These are phyloP conservation scores for Drosophila hamatofila DNA, from an alignment of 2,888 invertebrate genomes.

Conservation along the genomic window DNA sequence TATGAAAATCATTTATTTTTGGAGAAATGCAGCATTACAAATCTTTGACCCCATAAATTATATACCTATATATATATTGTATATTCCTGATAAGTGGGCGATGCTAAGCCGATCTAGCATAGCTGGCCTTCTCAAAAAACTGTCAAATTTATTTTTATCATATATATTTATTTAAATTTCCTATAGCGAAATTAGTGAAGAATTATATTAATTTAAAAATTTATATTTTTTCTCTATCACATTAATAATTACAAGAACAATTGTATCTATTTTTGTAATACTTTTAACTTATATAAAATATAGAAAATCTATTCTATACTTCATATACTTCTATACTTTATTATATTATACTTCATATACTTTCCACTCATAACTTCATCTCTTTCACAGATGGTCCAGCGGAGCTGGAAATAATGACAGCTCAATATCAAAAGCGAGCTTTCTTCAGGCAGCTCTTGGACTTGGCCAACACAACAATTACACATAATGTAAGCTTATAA, in stretches of 20 bases:
- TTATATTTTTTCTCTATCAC: too few relatives aligned
- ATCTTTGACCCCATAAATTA: neutral
- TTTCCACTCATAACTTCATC: neutral
- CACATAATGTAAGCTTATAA: neutral
- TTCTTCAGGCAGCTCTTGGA: slow-evolving; percentile 78
- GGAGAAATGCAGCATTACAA: neutral
- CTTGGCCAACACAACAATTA: slow-evolving; percentile 4
- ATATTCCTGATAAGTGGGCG: neutral
- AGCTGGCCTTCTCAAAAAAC: too few relatives aligned
- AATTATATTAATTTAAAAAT: too few relatives aligned
- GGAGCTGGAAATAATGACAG: slow-evolving; percentile 42
- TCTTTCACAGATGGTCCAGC: slow-evolving; percentile 60
- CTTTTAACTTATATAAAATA: neutral
- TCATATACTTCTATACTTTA: neutral
- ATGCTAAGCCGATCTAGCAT: neutral
- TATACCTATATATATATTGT: neutral
- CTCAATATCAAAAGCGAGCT: slow-evolving; percentile 62
- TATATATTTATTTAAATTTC: too few relatives aligned
- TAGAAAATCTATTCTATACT: neutral
- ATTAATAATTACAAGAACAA: too few relatives aligned
- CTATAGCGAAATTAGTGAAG: too few relatives aligned
- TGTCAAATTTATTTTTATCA: too few relatives aligned
- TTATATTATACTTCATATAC: neutral
- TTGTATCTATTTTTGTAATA: too few relatives aligned
- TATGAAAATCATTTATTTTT: neutral